phyloP scores from a whole-genome alignment of 2,797 vertebrate species.

The Sciurus vulgaris region DNA sequence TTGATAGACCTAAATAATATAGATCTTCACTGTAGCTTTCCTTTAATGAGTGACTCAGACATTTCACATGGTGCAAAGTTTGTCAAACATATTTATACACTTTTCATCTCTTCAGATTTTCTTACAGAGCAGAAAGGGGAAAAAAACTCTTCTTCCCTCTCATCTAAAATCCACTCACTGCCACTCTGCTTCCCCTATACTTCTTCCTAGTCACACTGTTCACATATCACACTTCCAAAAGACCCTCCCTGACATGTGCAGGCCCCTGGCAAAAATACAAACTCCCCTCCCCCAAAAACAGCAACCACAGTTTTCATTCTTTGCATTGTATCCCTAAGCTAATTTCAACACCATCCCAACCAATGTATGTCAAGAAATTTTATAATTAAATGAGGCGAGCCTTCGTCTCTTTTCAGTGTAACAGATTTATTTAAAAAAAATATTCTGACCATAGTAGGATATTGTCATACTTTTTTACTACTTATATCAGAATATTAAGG shows the following conservation, averaged over 20 bases:
- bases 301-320: neutral
- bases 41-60: neutral
- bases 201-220: neutral
- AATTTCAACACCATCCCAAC: neutral
- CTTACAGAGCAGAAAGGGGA: neutral
- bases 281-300: too few relatives aligned
- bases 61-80: neutral
- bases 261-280: too few relatives aligned
- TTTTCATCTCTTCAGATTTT: neutral
- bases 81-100: neutral
- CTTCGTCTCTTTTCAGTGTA: neutral
- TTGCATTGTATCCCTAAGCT: neutral
- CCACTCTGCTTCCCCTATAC: neutral
- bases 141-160: neutral
- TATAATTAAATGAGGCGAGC: neutral
- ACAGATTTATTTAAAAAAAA: conserved; percentile 4
- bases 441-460: neutral
- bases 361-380: neutral
- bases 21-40: neutral
- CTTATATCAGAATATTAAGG: neutral
- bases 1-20: neutral
- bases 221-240: neutral
- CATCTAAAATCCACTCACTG: neutral
- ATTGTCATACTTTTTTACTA: neutral
- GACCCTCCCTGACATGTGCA: neutral